phyloP scores from a whole-genome alignment of 2,888 invertebrate genomes.

The Phengaris alcon region DNA sequence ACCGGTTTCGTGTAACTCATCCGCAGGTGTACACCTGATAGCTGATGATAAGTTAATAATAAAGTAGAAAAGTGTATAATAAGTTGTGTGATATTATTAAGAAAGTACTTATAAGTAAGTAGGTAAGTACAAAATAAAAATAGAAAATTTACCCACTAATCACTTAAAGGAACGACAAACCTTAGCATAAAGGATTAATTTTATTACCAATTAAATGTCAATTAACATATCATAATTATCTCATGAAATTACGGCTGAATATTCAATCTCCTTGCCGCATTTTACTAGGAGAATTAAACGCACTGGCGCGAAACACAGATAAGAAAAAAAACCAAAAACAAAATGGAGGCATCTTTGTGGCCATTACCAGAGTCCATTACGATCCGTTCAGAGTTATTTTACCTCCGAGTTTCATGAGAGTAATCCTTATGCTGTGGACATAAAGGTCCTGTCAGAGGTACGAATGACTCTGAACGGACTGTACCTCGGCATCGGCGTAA shows the following conservation, averaged over 20 bases:
- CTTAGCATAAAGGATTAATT: not conserved
- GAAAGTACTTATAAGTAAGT: too few relatives aligned
- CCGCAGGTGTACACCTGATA: too few relatives aligned
- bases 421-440: too few relatives aligned
- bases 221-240: slow-evolving; percentile 8
- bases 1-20: too few relatives aligned
- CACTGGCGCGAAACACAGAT: slow-evolving; percentile 32
- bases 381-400: too few relatives aligned
- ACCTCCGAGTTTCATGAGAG: too few relatives aligned
- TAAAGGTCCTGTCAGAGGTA: too few relatives aligned
- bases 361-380: slow-evolving; percentile 65
- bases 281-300: not conserved
- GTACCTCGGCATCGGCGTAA: slow-evolving; percentile 56
- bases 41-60: too few relatives aligned
- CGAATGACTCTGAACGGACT: too few relatives aligned
- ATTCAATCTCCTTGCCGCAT: not conserved
- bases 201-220: not conserved
- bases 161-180: not conserved
- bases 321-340: slow-evolving; percentile 51
- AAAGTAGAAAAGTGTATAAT: too few relatives aligned
- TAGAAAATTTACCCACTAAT: not conserved
- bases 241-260: slow-evolving; percentile 12
- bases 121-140: not conserved
- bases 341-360: slow-evolving; percentile 56
- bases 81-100: too few relatives aligned